phyloP scores from a whole-genome alignment of 2,797 vertebrate genomes.

The Hephaestus fuliginosus region DNA sequence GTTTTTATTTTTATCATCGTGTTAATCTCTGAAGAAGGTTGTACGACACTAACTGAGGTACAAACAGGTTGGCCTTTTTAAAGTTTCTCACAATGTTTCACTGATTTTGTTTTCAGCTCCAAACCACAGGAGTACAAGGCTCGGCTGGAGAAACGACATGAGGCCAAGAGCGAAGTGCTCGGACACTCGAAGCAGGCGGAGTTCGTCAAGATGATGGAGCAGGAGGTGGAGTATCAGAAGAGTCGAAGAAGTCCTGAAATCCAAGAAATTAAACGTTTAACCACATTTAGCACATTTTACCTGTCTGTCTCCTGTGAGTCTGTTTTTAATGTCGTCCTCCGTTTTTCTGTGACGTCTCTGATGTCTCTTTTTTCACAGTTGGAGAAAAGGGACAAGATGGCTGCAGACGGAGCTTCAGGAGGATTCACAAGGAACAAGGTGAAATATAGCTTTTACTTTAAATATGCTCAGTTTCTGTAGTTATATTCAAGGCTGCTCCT shows the following conservation, averaged over 20 bases:
- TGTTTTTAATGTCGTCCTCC: not conserved
- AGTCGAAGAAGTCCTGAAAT: too few species aligned
- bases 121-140: constrained; percentile 90
- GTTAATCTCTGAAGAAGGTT: too few species aligned
- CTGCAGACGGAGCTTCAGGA: constrained; percentile 58
- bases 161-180: constrained; percentile 86
- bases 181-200: constrained; percentile 92
- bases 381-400: constrained; percentile 77
- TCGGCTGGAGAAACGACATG: constrained; percentile 86
- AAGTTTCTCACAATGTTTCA: not conserved
- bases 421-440: constrained; percentile 94
- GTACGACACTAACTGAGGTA: too few species aligned
- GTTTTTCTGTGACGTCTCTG: not conserved
- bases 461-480: not conserved
- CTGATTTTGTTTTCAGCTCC: constrained; percentile 76
- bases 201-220: constrained; percentile 89
- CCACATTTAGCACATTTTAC: not conserved
- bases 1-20: too few species aligned
- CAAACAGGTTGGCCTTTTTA: not conserved
- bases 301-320: not conserved
- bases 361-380: constrained; percentile 77
- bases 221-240: constrained; percentile 83
- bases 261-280: too few species aligned
- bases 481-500: not conserved
- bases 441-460: constrained; percentile 24